Evolutionary conservation across 2,888 invertebrate species (phyloP).

Genomic region (Crepidodera aurea): DNA sequence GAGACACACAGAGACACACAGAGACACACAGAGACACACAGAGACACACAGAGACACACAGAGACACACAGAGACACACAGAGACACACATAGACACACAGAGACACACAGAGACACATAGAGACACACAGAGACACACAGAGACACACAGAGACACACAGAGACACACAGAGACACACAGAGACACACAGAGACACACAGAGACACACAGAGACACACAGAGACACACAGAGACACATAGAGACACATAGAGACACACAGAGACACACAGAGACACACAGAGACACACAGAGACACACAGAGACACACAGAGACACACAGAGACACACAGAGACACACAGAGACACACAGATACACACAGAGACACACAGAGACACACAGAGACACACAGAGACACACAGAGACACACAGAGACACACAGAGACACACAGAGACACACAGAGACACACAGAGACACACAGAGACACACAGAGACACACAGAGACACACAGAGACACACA

Average conservation of each 20-base stretch:
- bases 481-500: neutral
- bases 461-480: neutral
- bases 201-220: neutral
- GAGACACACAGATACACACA: no score
- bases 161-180: neutral
- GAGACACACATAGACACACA: no score
- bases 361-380: no score
- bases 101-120: no score
- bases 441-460: neutral
- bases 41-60: neutral
- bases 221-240: no score
- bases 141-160: neutral
- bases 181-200: neutral
- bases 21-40: neutral
- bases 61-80: neutral
- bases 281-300: neutral
- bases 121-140: no score
- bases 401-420: neutral
- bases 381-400: neutral
- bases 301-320: neutral
- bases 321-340: neutral
- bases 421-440: neutral
- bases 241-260: no score
- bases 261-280: no score
- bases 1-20: neutral